Percentiles rank a stretch among this genome's conserved stretches.
Conservation (phyloP, 2,888 invertebrate species). For the Aphodius granarius region DNA sequence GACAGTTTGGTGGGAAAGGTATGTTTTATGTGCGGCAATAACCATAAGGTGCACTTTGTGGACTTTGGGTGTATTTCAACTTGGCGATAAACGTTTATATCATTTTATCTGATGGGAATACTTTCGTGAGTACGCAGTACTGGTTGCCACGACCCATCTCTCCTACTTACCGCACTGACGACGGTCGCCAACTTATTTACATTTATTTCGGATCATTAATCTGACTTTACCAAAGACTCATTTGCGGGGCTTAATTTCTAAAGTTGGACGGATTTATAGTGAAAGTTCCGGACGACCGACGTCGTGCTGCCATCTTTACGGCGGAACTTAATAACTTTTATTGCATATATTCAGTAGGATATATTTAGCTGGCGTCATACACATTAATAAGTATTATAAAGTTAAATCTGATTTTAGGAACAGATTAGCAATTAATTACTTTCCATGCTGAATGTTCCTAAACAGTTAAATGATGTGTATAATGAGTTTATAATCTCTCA, state of each 20-base stretch:
- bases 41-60: neutral
- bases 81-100: neutral
- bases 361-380: slow-evolving; percentile 30
- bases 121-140: neutral
- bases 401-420: neutral
- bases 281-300: slow-evolving; percentile 48
- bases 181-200: slow-evolving; percentile 44
- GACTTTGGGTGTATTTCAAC: neutral
- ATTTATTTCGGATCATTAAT: slow-evolving; percentile 54
- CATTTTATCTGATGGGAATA: neutral
- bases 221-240: slow-evolving; percentile 55
- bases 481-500: too few relatives aligned
- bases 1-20: neutral
- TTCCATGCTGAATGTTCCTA: neutral
- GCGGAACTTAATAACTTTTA: slow-evolving; percentile 51
- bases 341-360: slow-evolving; percentile 48
- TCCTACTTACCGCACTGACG: slow-evolving; percentile 41
- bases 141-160: slow-evolving; percentile 27
- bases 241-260: slow-evolving; percentile 55
- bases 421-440: neutral
- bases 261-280: slow-evolving; percentile 54
- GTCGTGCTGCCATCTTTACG: slow-evolving; percentile 54
- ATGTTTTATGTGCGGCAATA: neutral
- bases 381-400: neutral
- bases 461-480: too few relatives aligned